A percentile compares a stretch with the other conserved stretches of the same genome.
Evolutionary conservation across 2,888 invertebrate species (phyloP).

Genomic region (Platerodrilus igneus): DNA sequence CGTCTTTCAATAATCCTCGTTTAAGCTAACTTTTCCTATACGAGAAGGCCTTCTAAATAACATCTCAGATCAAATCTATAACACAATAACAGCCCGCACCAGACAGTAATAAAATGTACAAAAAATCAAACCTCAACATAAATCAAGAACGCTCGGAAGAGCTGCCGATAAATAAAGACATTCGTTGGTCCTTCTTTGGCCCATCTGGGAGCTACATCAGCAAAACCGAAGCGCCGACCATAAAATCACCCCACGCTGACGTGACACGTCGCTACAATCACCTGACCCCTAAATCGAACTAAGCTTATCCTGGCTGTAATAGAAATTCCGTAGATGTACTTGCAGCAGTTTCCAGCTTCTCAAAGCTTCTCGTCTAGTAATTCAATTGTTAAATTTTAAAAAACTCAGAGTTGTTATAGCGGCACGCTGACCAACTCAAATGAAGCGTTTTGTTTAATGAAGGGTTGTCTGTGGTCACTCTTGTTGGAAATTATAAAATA

Average conservation of each 20-base stretch:
- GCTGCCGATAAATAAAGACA: constrained; percentile 41
- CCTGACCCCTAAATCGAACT: constrained; percentile 25
- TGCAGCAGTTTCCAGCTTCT: constrained; percentile 17
- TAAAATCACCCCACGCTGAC: constrained; percentile 37
- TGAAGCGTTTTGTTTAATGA: no score
- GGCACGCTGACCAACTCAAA: no score
- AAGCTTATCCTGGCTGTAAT: constrained; percentile 14
- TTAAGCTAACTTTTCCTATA: no score
- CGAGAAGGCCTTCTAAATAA: no score
- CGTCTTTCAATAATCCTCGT: no score
- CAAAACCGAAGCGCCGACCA: constrained; percentile 38
- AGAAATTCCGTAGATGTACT: constrained; percentile 20
- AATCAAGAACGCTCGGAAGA: constrained; percentile 35
- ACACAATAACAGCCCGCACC: no score
- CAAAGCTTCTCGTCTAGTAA: no score
- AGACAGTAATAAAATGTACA: constrained; percentile 39
- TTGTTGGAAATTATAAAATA: no score
- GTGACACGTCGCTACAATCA: constrained; percentile 33
- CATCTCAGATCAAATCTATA: no score
- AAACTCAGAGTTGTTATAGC: constrained; percentile 11
- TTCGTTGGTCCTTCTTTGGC: constrained; percentile 31
- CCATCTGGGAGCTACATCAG: constrained; percentile 39
- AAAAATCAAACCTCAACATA: constrained; percentile 36
- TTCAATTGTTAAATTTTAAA: constrained; percentile 14
- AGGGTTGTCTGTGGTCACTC: no score